A percentile compares a stretch with the other conserved stretches of the same genome.
These are phyloP conservation scores for Siphonodentalium dalli DNA, from an alignment of 2,888 invertebrate genomes.

Conservation along the genomic window DNA sequence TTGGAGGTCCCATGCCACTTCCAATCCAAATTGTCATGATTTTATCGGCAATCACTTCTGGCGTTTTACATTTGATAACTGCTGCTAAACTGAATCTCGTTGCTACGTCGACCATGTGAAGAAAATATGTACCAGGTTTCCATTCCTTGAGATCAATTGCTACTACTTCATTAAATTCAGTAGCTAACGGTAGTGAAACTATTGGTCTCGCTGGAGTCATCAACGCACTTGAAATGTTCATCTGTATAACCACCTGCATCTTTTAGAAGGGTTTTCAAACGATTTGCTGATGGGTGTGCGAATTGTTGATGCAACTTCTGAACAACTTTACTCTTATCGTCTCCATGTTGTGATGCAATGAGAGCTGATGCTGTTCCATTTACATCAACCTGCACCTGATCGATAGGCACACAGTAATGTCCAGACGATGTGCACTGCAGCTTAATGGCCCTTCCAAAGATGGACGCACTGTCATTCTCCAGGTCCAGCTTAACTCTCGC, in stretches of 20 bases:
- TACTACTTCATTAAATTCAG: too few species aligned
- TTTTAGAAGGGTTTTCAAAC: constrained; percentile 20
- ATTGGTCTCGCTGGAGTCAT: constrained; percentile 13
- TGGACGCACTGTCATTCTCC: constrained; percentile 27
- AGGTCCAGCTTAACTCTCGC: constrained; percentile 27
- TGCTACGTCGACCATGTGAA: too few species aligned
- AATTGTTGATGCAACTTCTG: constrained; percentile 32
- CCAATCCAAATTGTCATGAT: too few species aligned
- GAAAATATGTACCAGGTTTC: too few species aligned
- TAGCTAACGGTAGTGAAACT: too few species aligned
- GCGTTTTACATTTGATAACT: too few species aligned
- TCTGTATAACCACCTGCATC: constrained; percentile 17
- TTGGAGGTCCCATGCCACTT: too few species aligned
- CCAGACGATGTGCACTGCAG: constrained; percentile 22
- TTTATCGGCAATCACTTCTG: too few species aligned
- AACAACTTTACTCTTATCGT: constrained; percentile 7
- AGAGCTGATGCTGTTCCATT: constrained; percentile 6
- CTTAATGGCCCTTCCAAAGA: constrained; percentile 26
- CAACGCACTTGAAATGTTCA: constrained; percentile 11
- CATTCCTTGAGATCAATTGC: too few species aligned
- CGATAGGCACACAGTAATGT: constrained; percentile 29
- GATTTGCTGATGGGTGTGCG: constrained; percentile 29
- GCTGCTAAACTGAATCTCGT: too few species aligned
- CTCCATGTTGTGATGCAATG: constrained; percentile 1
- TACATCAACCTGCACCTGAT: constrained; percentile 10